These are phyloP conservation scores for Petrocephalus zakoni DNA, from an alignment of 2,113 vertebrate genomes.

Conservation along the genomic window DNA sequence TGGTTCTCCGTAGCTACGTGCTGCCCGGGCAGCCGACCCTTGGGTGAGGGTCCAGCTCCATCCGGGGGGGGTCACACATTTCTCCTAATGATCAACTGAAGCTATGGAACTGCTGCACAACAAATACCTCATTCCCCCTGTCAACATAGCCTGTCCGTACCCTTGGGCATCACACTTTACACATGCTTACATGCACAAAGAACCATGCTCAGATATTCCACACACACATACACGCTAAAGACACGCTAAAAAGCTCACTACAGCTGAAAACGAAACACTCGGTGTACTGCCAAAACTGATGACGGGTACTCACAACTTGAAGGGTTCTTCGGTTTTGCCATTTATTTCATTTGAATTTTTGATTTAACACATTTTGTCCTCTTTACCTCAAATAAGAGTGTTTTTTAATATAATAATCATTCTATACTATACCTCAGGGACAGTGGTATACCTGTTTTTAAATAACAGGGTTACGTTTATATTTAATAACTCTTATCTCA, in stretches of 20 bases:
- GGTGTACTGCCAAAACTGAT: slow-evolving; percentile 29
- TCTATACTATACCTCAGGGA: slow-evolving; percentile 20
- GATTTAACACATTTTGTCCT: slow-evolving; percentile 5
- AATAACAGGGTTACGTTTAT: not conserved
- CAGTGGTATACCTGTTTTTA: slow-evolving; percentile 18
- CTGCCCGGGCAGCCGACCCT: not conserved
- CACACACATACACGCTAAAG: slow-evolving; percentile 21
- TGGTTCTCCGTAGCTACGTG: slow-evolving; percentile 34
- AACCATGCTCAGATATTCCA: slow-evolving; percentile 18
- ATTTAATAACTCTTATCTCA: not conserved
- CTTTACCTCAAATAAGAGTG: slow-evolving; percentile 20
- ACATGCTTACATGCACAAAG: slow-evolving; percentile 22
- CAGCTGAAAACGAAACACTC: slow-evolving; percentile 18
- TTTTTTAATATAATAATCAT: slow-evolving; percentile 1
- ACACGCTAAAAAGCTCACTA: not conserved
- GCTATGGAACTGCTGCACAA: slow-evolving; percentile 28
- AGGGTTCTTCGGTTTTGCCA: not conserved
- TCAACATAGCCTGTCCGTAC: not conserved
- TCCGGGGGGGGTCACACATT: not conserved
- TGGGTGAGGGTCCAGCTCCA: slow-evolving; percentile 7
- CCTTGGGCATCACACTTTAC: not conserved
- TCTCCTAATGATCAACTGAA: slow-evolving; percentile 8
- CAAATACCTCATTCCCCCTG: slow-evolving; percentile 38
- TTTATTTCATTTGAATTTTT: slow-evolving; percentile 8
- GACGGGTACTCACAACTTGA: slow-evolving; percentile 10